A percentile compares a stretch with the other conserved stretches of the same genome.
These are phyloP conservation scores for Chelidonichthys spinosus DNA, from an alignment of 2,797 vertebrate genomes.

Conservation along the genomic window DNA sequence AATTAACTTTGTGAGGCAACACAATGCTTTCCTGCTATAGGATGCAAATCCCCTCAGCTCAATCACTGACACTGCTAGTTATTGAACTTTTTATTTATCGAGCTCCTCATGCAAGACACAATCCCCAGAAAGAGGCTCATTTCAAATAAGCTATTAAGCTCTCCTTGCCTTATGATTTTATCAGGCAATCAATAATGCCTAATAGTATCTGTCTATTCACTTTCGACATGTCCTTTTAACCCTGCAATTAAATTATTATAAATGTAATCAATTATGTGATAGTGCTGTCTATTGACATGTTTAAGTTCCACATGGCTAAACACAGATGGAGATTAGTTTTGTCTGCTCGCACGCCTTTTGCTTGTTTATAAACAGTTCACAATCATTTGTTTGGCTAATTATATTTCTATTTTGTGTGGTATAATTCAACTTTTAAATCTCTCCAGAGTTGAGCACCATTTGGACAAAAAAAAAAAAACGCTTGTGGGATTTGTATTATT, in stretches of 20 bases:
- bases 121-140: conserved; percentile 33
- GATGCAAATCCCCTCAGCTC: conserved; percentile 19
- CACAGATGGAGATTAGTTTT: background rate
- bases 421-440: too few relatives aligned
- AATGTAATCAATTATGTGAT: conserved; percentile 29
- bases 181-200: conserved; percentile 41
- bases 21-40: conserved; percentile 6
- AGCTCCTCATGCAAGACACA: conserved; percentile 37
- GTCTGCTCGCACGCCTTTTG: background rate
- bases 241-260: conserved; percentile 37
- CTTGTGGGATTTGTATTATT: background rate
- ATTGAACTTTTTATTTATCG: conserved; percentile 47
- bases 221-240: conserved; percentile 40
- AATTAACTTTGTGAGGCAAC: conserved; percentile 41
- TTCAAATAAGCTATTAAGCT: conserved; percentile 44
- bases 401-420: too few relatives aligned
- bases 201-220: conserved; percentile 42
- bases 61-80: conserved; percentile 34
- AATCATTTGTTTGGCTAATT: too few relatives aligned
- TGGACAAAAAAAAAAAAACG: background rate
- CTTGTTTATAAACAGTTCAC: too few relatives aligned
- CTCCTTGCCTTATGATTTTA: conserved; percentile 48
- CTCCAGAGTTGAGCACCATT: background rate
- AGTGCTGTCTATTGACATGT: conserved; percentile 11
- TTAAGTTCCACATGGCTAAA: conserved; percentile 16